Conservation (phyloP, 2,797 vertebrate species). For the Helicolenus hilgendorfi region DNA sequence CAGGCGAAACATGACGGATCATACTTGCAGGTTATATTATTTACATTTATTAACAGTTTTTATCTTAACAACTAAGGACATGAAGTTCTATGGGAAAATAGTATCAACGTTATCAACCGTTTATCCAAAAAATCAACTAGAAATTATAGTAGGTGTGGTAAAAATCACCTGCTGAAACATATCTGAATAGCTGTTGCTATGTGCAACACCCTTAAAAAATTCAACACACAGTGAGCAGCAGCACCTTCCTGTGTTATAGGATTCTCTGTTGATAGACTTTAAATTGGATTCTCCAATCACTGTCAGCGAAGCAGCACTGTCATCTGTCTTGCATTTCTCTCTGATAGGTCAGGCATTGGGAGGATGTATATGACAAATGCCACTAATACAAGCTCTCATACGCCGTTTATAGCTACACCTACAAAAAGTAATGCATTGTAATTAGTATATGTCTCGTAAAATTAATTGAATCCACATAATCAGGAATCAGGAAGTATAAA, state of each 20-base stretch:
- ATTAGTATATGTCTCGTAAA: not conserved
- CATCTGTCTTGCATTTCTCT: not conserved
- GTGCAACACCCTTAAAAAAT: not conserved
- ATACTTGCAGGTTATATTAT: slow-evolving; percentile 1
- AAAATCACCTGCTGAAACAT: not conserved
- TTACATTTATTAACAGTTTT: not conserved
- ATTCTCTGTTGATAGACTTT: not conserved
- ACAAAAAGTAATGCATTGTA: not conserved
- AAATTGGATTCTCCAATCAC: not conserved
- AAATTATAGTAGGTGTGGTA: not conserved
- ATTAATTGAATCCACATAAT: not conserved
- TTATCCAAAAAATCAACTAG: not conserved
- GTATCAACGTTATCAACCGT: not conserved
- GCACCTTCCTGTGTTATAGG: not conserved
- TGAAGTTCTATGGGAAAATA: not conserved
- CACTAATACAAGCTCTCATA: not conserved
- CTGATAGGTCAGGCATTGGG: not conserved
- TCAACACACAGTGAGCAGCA: not conserved
- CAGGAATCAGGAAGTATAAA: not conserved
- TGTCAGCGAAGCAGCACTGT: not conserved
- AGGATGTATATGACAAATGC: not conserved
- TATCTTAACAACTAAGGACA: not conserved
- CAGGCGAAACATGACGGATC: slow-evolving; percentile 9
- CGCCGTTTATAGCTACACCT: not conserved
- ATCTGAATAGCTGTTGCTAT: not conserved